phyloP scores from a whole-genome alignment of 2,797 vertebrate genomes.

The Brachyrhaphis roseni region DNA sequence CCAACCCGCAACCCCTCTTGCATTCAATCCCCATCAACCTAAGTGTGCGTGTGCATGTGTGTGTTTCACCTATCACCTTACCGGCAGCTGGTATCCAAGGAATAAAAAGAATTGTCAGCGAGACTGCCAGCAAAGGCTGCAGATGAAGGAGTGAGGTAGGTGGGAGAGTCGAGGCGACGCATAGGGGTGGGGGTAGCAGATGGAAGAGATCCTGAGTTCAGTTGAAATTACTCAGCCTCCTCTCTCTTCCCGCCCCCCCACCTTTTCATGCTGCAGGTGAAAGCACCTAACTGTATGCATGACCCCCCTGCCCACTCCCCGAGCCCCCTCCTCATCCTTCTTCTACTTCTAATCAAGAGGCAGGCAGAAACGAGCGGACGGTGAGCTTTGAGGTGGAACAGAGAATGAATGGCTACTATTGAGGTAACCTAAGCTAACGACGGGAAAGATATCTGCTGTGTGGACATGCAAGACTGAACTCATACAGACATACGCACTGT shows the following conservation, averaged over 20 bases:
- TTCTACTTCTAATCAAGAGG: slow-evolving; percentile 48
- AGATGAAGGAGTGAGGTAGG: slow-evolving; percentile 45
- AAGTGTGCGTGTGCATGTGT: slow-evolving; percentile 20
- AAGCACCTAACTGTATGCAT: slow-evolving; percentile 52
- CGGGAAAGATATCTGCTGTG: slow-evolving; percentile 28
- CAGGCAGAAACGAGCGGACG: slow-evolving; percentile 35
- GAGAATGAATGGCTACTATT: slow-evolving; percentile 60
- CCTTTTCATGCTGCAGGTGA: slow-evolving; percentile 47
- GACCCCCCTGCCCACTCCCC: background rate
- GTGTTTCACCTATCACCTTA: slow-evolving; percentile 68
- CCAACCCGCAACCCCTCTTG: background rate
- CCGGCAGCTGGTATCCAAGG: slow-evolving; percentile 70
- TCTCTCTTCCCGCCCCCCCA: too few species aligned
- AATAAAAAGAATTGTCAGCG: slow-evolving; percentile 54
- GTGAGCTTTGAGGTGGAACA: slow-evolving; percentile 21
- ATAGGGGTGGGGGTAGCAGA: slow-evolving; percentile 30
- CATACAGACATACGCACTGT: slow-evolving; percentile 17
- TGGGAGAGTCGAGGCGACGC: slow-evolving; percentile 20
- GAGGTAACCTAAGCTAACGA: slow-evolving; percentile 56
- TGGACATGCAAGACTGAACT: slow-evolving; percentile 33
- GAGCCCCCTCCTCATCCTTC: background rate
- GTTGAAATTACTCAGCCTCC: slow-evolving; percentile 22
- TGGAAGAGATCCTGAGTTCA: slow-evolving; percentile 65
- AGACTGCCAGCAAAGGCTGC: slow-evolving; percentile 36
- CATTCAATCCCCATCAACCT: slow-evolving; percentile 32